These are phyloP conservation scores for Pollenia amentaria DNA, from an alignment of 2,888 invertebrate genomes.

Conservation along the genomic window DNA sequence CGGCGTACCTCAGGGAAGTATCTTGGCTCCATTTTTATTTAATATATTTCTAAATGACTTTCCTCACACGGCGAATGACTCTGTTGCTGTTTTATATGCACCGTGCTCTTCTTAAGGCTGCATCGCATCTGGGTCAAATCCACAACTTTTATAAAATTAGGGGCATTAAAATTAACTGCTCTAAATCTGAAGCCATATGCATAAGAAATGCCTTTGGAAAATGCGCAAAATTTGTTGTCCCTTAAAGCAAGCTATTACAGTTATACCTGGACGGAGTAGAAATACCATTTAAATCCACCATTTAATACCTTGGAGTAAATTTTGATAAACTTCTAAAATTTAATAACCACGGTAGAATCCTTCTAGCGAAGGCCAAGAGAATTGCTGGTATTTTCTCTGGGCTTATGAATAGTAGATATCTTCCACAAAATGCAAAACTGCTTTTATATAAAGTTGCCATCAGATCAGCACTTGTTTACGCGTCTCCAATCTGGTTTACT, in stretches of 20 bases:
- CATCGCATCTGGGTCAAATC: background rate
- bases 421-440: background rate
- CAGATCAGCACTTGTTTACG: background rate
- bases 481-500: background rate
- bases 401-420: background rate
- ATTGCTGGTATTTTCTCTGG: background rate
- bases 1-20: conserved; percentile 28
- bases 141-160: background rate
- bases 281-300: background rate
- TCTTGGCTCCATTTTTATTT: conserved; percentile 15
- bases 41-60: conserved; percentile 29
- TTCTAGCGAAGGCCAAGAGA: background rate
- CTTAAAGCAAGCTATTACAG: background rate
- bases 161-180: background rate
- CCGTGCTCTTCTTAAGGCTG: background rate
- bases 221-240: background rate
- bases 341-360: background rate
- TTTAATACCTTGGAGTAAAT: background rate
- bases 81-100: conserved; percentile 19
- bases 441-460: background rate
- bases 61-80: background rate
- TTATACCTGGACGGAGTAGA: background rate
- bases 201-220: conserved; percentile 5
- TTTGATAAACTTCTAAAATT: background rate
- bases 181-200: background rate